Percentiles rank a stretch among this genome's conserved stretches.
phyloP scores from a whole-genome alignment of 2,113 vertebrate genomes.

The Pseudopipra pipra region DNA sequence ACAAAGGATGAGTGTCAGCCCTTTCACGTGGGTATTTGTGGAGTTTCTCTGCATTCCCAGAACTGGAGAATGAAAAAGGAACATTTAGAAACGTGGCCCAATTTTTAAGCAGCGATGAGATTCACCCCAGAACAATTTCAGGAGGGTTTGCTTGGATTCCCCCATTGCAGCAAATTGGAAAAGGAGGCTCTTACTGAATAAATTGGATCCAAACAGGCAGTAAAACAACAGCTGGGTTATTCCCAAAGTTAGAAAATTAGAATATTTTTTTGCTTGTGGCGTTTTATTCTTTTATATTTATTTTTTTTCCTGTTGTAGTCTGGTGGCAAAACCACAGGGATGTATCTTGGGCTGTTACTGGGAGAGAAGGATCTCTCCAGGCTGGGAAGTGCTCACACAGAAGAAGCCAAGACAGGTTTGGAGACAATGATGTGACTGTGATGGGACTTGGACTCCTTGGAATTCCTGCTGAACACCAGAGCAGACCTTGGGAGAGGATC shows the following conservation, averaged over 20 bases:
- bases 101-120: background rate
- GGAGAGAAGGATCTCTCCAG: background rate
- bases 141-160: accelerated
- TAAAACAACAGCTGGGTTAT: background rate
- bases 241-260: accelerated
- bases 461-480: background rate
- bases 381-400: background rate
- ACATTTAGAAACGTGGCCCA: accelerated
- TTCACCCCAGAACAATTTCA: background rate
- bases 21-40: background rate
- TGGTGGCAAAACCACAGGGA: background rate
- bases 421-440: no score
- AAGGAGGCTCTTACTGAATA: background rate
- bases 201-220: background rate
- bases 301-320: background rate
- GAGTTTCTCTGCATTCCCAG: background rate
- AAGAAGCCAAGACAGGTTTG: background rate
- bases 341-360: no score
- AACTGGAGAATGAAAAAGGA: background rate
- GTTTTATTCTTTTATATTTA: background rate
- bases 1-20: background rate
- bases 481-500: background rate
- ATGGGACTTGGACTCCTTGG: background rate
- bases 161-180: background rate
- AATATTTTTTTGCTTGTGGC: background rate